phyloP scores from a whole-genome alignment of 2,797 vertebrate species.

The Rhincodon typus region DNA sequence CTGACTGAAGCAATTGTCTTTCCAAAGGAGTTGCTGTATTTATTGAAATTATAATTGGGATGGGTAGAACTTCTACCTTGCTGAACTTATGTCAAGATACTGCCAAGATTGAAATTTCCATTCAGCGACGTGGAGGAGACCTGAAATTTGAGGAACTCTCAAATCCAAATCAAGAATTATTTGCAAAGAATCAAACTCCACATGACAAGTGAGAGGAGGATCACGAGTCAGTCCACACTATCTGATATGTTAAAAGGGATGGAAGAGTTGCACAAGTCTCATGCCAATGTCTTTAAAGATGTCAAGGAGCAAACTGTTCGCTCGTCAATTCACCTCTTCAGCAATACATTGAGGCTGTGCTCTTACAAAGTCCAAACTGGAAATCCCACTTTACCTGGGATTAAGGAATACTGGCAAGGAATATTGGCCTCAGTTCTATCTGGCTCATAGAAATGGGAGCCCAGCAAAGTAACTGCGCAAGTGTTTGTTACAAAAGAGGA shows the following conservation, averaged over 20 bases:
- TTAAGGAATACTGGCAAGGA: no score
- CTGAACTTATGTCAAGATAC: background rate
- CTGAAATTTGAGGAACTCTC: background rate
- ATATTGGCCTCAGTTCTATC: no score
- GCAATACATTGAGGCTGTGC: background rate
- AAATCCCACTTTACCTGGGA: background rate
- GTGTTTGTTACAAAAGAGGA: no score
- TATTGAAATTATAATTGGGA: background rate
- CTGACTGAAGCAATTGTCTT: background rate
- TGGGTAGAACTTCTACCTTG: background rate
- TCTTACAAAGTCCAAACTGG: background rate
- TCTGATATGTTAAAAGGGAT: background rate
- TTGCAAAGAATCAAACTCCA: background rate
- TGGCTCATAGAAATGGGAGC: no score
- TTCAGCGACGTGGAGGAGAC: background rate
- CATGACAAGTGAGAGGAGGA: background rate
- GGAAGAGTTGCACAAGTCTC: background rate
- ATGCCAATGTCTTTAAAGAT: background rate
- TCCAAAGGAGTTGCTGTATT: background rate
- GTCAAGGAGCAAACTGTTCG: background rate
- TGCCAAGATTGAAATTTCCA: background rate
- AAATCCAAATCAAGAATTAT: background rate
- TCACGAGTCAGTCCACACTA: background rate
- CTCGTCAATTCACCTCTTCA: background rate
- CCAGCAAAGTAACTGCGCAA: no score